phyloP scores from a whole-genome alignment of 2,888 invertebrate genomes.

The Pterostichus madidus region DNA sequence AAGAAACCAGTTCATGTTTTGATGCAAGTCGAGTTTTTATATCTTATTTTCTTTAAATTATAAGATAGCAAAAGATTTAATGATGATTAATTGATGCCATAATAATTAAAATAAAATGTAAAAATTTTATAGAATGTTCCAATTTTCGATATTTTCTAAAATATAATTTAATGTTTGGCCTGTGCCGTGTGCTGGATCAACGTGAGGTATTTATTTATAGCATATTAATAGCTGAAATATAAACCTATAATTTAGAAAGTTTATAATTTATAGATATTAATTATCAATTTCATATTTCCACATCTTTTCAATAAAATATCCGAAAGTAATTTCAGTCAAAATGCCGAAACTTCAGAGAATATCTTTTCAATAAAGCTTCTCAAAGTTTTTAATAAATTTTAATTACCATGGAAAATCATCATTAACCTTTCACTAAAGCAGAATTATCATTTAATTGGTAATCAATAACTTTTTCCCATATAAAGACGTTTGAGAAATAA shows the following conservation, averaged over 20 bases:
- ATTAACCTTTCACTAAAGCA: constrained; percentile 60
- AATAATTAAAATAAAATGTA: too few relatives aligned
- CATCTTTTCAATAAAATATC: constrained; percentile 47
- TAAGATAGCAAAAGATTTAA: too few relatives aligned
- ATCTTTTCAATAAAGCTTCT: constrained; percentile 38
- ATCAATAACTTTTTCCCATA: constrained; percentile 66
- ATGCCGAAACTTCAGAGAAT: constrained; percentile 1
- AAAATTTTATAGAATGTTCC: background rate
- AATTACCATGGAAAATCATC: constrained; percentile 59
- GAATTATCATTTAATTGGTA: constrained; percentile 62
- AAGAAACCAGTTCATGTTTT: too few relatives aligned
- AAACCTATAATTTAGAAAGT: constrained; percentile 56
- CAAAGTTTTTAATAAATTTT: constrained; percentile 56
- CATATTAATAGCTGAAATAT: constrained; percentile 45
- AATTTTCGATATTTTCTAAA: constrained; percentile 7
- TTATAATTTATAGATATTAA: constrained; percentile 55
- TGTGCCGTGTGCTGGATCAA: constrained; percentile 32
- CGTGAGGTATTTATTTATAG: constrained; percentile 37
- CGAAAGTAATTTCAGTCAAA: constrained; percentile 1
- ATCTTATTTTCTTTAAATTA: too few relatives aligned
- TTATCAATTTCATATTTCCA: constrained; percentile 41
- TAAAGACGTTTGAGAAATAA: constrained; percentile 65
- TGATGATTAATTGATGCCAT: too few relatives aligned
- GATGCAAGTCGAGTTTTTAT: too few relatives aligned
- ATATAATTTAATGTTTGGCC: constrained; percentile 28